phyloP scores from a whole-genome alignment of 2,888 invertebrate genomes.

The Meandrusa payeni region DNA sequence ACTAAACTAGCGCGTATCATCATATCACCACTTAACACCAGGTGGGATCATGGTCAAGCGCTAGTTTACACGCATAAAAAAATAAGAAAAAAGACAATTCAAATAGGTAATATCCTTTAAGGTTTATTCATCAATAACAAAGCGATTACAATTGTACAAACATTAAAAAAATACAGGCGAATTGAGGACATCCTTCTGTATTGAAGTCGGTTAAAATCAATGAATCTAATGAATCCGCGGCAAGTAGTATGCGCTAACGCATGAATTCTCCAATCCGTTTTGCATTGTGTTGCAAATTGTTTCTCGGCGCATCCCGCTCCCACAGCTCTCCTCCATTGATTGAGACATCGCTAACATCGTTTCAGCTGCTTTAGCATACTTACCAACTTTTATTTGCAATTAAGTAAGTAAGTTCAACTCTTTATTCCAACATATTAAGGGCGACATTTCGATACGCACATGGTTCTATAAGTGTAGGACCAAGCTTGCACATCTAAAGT shows the following conservation, averaged over 20 bases:
- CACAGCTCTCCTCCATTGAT: slow-evolving; percentile 62
- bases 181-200: too few species aligned
- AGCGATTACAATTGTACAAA: too few species aligned
- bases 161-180: too few species aligned
- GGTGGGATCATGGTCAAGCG: too few species aligned
- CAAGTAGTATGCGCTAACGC: slow-evolving; percentile 34
- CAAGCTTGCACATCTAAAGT: slow-evolving; percentile 48
- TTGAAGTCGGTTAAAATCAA: too few species aligned
- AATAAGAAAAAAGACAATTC: too few species aligned
- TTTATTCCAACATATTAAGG: slow-evolving; percentile 27
- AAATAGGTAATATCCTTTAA: too few species aligned
- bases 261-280: slow-evolving; percentile 30
- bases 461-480: slow-evolving; percentile 2
- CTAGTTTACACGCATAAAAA: too few species aligned
- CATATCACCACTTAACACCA: too few species aligned
- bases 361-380: slow-evolving; percentile 56
- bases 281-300: slow-evolving; percentile 73
- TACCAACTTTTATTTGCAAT: slow-evolving; percentile 29
- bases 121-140: too few species aligned
- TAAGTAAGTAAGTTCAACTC: slow-evolving; percentile 3
- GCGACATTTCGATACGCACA: slow-evolving; percentile 20
- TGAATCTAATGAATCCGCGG: too few species aligned
- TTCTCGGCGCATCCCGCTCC: slow-evolving; percentile 67
- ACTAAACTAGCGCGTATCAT: too few species aligned
- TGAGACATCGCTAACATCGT: slow-evolving; percentile 69